Percentiles rank a stretch among this genome's conserved stretches.
Evolutionary conservation across 2,888 invertebrate species (phyloP).

Genomic region (Clepsis dumicolana): DNA sequence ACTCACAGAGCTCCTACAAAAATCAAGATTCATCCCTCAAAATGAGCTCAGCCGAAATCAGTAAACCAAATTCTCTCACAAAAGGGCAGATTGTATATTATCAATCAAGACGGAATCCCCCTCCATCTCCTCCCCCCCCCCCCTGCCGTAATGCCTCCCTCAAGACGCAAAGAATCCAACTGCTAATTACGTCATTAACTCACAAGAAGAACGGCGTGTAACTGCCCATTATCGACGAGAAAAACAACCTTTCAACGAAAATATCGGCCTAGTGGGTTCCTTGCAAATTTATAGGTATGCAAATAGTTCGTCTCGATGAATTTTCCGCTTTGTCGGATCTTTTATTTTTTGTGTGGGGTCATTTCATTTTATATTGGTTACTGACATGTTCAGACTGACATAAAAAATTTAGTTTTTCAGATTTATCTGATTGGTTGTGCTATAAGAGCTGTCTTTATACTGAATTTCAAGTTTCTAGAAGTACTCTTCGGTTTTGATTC

Average conservation of each 20-base stretch:
- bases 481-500: too few species aligned
- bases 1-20: background rate
- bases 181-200: slow-evolving; percentile 26
- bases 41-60: background rate
- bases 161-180: slow-evolving; percentile 21
- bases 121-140: background rate
- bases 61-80: background rate
- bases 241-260: slow-evolving; percentile 29
- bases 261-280: too few species aligned
- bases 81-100: background rate
- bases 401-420: too few species aligned
- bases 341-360: too few species aligned
- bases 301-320: too few species aligned
- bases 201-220: slow-evolving; percentile 1
- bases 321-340: too few species aligned
- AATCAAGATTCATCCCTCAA: background rate
- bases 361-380: too few species aligned
- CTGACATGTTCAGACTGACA: too few species aligned
- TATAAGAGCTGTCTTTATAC: too few species aligned
- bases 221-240: slow-evolving; percentile 21
- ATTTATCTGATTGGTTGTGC: too few species aligned
- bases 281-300: too few species aligned
- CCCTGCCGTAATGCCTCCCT: background rate
- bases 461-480: too few species aligned
- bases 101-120: background rate